phyloP scores from a whole-genome alignment of 2,797 vertebrate species.

The Pangasius sanitwongsei region DNA sequence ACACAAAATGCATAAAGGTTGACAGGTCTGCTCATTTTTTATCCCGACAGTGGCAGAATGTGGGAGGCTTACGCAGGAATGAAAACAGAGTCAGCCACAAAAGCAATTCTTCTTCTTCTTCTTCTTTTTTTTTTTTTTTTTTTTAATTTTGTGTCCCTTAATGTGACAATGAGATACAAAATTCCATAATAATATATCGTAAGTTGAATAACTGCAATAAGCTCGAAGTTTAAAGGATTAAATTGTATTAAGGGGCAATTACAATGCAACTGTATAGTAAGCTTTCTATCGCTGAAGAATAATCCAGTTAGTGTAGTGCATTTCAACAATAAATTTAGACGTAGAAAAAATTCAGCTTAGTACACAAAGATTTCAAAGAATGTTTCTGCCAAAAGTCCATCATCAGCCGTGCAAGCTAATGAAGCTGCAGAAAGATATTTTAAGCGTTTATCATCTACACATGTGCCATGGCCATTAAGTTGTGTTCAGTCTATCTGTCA shows the following conservation, averaged over 20 bases:
- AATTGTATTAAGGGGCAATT: background rate
- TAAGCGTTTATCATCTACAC: background rate
- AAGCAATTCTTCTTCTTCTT: background rate
- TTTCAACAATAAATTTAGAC: background rate
- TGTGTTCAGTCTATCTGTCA: background rate
- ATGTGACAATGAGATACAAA: background rate
- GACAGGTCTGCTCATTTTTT: background rate
- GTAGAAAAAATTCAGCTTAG: no score
- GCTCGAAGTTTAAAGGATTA: background rate
- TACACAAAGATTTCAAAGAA: background rate
- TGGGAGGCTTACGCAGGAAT: background rate
- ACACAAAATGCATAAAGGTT: background rate
- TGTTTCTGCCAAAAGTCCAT: background rate
- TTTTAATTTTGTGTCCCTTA: background rate
- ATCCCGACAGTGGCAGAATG: background rate
- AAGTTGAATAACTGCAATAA: background rate
- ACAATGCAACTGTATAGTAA: background rate
- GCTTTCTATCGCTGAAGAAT: background rate
- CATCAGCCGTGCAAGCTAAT: background rate
- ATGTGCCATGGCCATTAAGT: background rate
- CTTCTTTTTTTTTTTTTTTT: background rate
- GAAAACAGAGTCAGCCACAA: background rate
- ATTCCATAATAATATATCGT: background rate
- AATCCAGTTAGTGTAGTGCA: background rate
- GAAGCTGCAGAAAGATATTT: background rate